Evolutionary conservation across 2,113 vertebrate genomes (phyloP), one percentile per base, ranked within the genome.

Genomic region (Phoxinus phoxinus): DNA sequence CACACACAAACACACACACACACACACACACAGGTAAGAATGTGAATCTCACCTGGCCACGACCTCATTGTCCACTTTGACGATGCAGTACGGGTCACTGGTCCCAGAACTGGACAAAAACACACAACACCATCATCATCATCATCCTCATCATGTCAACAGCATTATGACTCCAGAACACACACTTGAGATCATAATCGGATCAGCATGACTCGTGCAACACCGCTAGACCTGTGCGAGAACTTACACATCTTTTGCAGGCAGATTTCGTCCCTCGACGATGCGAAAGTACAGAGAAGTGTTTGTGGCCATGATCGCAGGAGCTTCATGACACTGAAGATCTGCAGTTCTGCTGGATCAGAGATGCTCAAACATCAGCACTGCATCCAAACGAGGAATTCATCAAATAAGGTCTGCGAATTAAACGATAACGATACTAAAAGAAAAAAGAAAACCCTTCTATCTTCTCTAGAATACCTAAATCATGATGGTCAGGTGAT

Each of bases 1-100:
- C n/a, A n/a, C n/a, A n/a, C n/a, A n/a, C n/a, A n/a, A n/a, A n/a
- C n/a, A n/a, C n/a, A n/a, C n/a, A n/a, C n/a, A n/a, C n/a, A n/a
- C n/a, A n/a, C n/a, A 48, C 41, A 76, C 83, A 48, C 15, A 32
- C 69, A 84, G 13, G 72, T 46, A 23, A 46, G 37, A 32, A 19
- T 15, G 12, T 76, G 44, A 58, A 21, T 37, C 95, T 95, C 88
- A 97, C 97, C 97, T 97, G 92, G 96, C 97, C 88, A 99, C 96
- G 89, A 97, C 95, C 92, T 99, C 96, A 25, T 96, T 96, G 84
- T 98, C 96, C 91, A 98, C 96, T 90, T 97, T 98, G 85, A 99
- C 93, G 46, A 96, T 89, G 92, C 97, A 99, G 93, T 96, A 98
- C 59, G 97, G 97, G 90, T 99, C 95, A 9, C 97, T 98, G 90